Base-by-base conservation (phyloP, 2,888 invertebrate species). In the Eucriotettix oculatus region DNA sequence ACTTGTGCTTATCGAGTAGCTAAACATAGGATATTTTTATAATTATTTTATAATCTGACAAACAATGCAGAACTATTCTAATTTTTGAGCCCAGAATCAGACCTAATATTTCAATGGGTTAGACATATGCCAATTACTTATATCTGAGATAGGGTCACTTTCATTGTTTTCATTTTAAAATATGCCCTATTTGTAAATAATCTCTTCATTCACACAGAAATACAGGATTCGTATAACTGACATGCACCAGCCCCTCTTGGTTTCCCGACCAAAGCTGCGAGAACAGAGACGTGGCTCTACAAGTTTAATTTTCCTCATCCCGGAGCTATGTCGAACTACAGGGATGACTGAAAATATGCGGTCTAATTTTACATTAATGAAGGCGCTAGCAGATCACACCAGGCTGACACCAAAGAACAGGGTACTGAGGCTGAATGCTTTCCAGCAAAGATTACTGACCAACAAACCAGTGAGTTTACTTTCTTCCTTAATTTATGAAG, bases 251-350 rank as follows among this genome's bases (percentile, higher is more conserved):
- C 95, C 96, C 0, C 68, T 97, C 70, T 72, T 97, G 57, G 76
- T 94, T 0, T 86, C 87, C 0, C 79, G 80, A 7, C 78, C 83
- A 0, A 86, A 82, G 64, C 76, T 79, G 3, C 82, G 81, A 48
- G 90, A 91, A 66, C 78, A 87, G 16, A 80, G 87, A 58, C 83
- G 85, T 1, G 88, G 87, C 0, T 77, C 80, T 71, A 75, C 79
- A 0, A 84, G 86, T 61, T 71, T 80, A 0, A 80, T 93, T 10
- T 81, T 82, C 68, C 75, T 96, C 3, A 77, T 95, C 11, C 95
- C 95, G 0, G 92, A 94, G 73, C 72, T 95, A 54, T 90, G 92
- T 66, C 79, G 84, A 0, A 79, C 89, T 68, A 95, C 95, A 1
- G 95, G 94, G 0, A 71, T 91, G 0, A 83, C 84, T 0, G 87